A percentile compares a stretch with the other conserved stretches of the same genome.
These are phyloP conservation scores for Neopipo cinnamomea DNA, from an alignment of 2,113 vertebrate species.

Conservation along the genomic window DNA sequence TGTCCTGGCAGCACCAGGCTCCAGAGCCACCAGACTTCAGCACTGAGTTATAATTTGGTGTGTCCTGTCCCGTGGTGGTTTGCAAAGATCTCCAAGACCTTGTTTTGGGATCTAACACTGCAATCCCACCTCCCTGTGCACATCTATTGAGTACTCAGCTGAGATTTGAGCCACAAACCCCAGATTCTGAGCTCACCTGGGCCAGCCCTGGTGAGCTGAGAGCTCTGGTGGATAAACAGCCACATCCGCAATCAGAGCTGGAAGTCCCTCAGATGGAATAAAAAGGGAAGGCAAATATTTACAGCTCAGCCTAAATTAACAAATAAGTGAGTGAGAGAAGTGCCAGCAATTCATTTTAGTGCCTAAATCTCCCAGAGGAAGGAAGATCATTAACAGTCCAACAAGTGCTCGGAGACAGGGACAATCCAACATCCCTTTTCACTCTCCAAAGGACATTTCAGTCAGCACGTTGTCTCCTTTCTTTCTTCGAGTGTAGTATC, in stretches of 20 bases:
- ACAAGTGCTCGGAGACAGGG: neutral
- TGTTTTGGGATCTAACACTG: neutral
- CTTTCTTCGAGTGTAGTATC: too few species aligned
- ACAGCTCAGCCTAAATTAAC: neutral
- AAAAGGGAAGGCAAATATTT: neutral
- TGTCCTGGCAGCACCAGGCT: neutral
- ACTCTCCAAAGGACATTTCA: neutral
- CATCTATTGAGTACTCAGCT: fast-evolving
- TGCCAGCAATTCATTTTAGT: neutral
- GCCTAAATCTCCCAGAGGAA: neutral
- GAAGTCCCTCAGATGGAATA: neutral
- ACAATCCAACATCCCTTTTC: neutral
- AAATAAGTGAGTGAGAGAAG: neutral
- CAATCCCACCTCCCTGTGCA: fast-evolving
- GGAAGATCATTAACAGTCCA: neutral
- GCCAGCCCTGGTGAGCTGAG: neutral
- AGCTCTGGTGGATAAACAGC: neutral
- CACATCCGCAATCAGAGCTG: neutral
- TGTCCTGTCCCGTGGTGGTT: fast-evolving
- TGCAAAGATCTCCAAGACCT: neutral
- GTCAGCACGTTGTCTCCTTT: neutral
- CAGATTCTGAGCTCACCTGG: neutral
- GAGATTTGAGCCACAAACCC: neutral
- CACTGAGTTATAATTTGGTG: fast-evolving
- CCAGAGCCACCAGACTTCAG: neutral